Conservation (phyloP, 2,113 vertebrate species). For the Brachypodius melanocephalos region DNA sequence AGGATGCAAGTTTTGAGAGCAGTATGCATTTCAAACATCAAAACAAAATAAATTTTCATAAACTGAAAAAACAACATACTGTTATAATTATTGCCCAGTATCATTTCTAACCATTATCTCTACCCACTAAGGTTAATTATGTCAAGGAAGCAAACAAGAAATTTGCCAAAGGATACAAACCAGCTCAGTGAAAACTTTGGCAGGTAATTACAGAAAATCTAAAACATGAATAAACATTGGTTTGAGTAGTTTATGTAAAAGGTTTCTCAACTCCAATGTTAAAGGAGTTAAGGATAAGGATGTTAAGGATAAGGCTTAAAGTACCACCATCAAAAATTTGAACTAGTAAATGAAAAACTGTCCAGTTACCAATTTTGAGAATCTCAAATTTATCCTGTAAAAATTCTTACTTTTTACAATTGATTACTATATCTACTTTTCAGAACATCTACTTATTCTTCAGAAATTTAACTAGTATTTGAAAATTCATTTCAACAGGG, state of each 20-base stretch:
- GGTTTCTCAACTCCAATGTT: neutral
- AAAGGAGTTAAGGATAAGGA: too few species aligned
- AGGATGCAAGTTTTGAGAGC: neutral
- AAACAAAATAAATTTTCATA: neutral
- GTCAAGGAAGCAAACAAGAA: neutral
- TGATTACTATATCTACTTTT: neutral
- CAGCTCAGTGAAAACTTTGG: neutral
- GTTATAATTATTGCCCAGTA: neutral
- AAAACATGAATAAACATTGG: neutral
- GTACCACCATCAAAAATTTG: neutral
- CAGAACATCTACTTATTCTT: neutral
- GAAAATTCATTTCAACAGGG: neutral
- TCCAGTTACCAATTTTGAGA: neutral
- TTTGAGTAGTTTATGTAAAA: neutral
- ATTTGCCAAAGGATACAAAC: neutral
- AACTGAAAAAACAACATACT: neutral
- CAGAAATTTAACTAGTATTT: neutral
- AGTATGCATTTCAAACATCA: neutral
- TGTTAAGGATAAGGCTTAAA: neutral
- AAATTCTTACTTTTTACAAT: neutral
- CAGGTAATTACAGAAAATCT: neutral
- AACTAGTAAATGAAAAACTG: neutral
- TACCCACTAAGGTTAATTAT: neutral
- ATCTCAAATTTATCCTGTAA: neutral
- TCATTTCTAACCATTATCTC: neutral